Conservation (phyloP, 2,888 invertebrate genomes). For the Monochamus alternatus region DNA sequence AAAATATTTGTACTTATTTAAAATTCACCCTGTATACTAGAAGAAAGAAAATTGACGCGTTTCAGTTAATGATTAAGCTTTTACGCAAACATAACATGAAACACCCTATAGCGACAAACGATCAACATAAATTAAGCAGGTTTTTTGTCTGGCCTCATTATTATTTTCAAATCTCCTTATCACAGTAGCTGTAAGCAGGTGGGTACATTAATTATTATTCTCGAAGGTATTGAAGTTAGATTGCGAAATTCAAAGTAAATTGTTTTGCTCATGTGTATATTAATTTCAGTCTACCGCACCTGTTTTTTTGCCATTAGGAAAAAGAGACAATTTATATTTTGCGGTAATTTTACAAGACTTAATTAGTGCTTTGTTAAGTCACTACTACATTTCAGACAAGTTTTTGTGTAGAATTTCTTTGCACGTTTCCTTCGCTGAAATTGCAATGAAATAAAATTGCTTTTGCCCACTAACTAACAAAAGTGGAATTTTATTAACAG, state of each 20-base stretch:
- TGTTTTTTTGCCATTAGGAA: constrained; percentile 13
- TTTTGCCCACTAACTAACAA: no score
- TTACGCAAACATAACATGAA: no score
- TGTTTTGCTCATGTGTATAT: constrained; percentile 25
- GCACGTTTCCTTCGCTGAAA: not conserved
- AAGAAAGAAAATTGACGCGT: no score
- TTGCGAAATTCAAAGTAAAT: constrained; percentile 34
- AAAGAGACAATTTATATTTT: constrained; percentile 19
- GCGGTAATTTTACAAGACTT: constrained; percentile 13
- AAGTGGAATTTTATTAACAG: no score
- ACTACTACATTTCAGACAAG: not conserved
- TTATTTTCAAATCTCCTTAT: constrained; percentile 33
- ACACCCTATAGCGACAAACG: constrained; percentile 3
- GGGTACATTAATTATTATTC: constrained; percentile 38
- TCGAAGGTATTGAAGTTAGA: constrained; percentile 28
- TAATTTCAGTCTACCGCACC: constrained; percentile 27
- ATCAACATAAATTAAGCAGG: constrained; percentile 46
- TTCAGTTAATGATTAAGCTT: no score
- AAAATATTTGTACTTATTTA: no score
- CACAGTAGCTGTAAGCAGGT: constrained; percentile 31
- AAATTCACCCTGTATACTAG: no score
- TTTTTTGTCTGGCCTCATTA: constrained; percentile 43
- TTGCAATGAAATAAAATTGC: no score
- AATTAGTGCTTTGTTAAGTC: not conserved
- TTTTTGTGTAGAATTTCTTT: not conserved